These are phyloP conservation scores for Trilocha varians DNA, from an alignment of 2,888 invertebrate species.

Conservation along the genomic window DNA sequence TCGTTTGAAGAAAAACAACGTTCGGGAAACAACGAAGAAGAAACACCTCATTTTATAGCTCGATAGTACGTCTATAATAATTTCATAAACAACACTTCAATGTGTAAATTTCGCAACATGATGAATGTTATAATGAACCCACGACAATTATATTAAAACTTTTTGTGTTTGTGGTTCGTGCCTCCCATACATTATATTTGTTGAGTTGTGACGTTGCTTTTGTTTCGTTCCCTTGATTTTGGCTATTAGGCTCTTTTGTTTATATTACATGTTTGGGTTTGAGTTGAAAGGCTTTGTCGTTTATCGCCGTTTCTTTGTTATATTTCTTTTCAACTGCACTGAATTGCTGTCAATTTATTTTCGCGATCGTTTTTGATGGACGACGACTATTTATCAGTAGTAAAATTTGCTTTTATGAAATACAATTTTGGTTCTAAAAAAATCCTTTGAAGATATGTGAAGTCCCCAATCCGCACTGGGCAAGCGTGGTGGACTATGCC, in stretches of 20 bases:
- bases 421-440: too few relatives aligned
- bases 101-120: too few relatives aligned
- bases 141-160: conserved; percentile 4
- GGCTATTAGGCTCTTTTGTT: background rate
- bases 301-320: background rate
- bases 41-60: too few relatives aligned
- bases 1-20: too few relatives aligned
- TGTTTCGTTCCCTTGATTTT: background rate
- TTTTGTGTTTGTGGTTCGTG: background rate
- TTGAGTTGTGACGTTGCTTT: background rate
- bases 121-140: conserved; percentile 2
- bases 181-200: background rate
- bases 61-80: too few relatives aligned
- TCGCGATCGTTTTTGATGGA: background rate
- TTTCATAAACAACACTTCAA: too few relatives aligned
- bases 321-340: background rate
- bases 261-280: background rate
- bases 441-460: too few relatives aligned
- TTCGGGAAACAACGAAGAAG: too few relatives aligned
- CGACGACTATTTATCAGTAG: background rate
- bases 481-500: too few relatives aligned
- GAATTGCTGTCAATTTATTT: background rate
- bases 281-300: background rate
- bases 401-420: too few relatives aligned
- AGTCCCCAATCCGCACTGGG: too few relatives aligned